phyloP scores from a whole-genome alignment of 2,888 invertebrate species.

The Diadegma fenestrale region DNA sequence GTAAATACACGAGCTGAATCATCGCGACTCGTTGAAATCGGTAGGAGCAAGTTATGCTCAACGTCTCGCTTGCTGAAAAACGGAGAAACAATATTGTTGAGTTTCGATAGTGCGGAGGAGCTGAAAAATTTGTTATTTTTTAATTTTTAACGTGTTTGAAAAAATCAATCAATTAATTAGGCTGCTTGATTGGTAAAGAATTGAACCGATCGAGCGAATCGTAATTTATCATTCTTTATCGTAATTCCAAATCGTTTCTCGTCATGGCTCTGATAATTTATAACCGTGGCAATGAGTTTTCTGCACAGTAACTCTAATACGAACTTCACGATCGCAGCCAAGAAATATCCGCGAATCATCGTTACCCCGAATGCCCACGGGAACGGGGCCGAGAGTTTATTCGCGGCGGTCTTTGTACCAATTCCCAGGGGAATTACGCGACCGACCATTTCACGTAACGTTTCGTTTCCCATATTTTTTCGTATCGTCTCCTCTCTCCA shows the following conservation, averaged over 20 bases:
- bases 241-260: constrained; percentile 12
- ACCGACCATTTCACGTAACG: constrained; percentile 61
- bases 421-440: constrained; percentile 69
- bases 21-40: constrained; percentile 9
- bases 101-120: background rate
- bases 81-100: no score
- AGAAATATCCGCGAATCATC: constrained; percentile 65
- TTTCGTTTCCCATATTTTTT: constrained; percentile 16
- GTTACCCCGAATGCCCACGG: constrained; percentile 61
- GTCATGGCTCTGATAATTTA: constrained; percentile 48
- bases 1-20: constrained; percentile 14
- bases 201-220: background rate
- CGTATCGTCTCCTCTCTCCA: constrained; percentile 5
- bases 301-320: constrained; percentile 34
- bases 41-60: background rate
- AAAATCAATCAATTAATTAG: background rate
- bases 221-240: constrained; percentile 22
- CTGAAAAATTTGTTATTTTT: background rate
- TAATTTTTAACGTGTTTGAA: background rate
- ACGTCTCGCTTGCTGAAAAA: no score
- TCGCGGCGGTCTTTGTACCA: constrained; percentile 63
- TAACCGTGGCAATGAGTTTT: constrained; percentile 53
- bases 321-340: constrained; percentile 28
- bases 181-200: background rate
- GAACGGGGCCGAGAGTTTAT: constrained; percentile 48